Base-by-base conservation (phyloP, 1,140 invertebrate species). In the Drosophila grimshawi region DNA sequence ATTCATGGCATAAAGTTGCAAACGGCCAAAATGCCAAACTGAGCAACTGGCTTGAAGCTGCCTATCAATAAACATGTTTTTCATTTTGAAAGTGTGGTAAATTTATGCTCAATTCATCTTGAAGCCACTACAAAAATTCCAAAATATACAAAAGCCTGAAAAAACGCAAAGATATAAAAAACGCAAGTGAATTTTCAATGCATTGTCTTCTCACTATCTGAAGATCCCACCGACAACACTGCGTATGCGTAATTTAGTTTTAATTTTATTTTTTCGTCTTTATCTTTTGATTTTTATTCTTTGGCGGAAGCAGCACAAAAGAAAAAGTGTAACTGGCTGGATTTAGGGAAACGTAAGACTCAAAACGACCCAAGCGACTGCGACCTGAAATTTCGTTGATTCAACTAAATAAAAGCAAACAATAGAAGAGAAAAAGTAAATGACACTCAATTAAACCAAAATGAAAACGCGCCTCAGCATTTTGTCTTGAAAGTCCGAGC, bases 1-100 rank as follows among this genome's bases (percentile, higher is more conserved):
- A 88, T 88, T 88, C 83, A 88, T 75, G 60, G 48, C 60, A 79
- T 76, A 72, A 72, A 72, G 51, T 68, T 52, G 65, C 60, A 55
- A 75, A 75, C 48, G 35, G 68, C 73, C 73, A 76, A 78, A 75
- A 60, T 32, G 45, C 5, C 51, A 64, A 86, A 70, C 69, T 69
- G 62, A 62, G 37, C 70, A 74, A 78, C 53, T 33, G 73, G 53
- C 73, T 52, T 55, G 30, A 32, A 64, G 60, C 69, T 71, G 49
- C 48, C 57, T 67, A 75, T 85, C 72, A 68, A 81, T 77, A 83
- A 83, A 85, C 77, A 75, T 63, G 81, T 83, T 83, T 83, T 63
- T 49, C 76, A 64, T 72, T 76, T 76, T 62, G 67, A 76, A 78
- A 76, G 72, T 72, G 57, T 79, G 73, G 67, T 65, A 61, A 66